Conservation (phyloP, 2,888 invertebrate species). For the Dione juno region DNA sequence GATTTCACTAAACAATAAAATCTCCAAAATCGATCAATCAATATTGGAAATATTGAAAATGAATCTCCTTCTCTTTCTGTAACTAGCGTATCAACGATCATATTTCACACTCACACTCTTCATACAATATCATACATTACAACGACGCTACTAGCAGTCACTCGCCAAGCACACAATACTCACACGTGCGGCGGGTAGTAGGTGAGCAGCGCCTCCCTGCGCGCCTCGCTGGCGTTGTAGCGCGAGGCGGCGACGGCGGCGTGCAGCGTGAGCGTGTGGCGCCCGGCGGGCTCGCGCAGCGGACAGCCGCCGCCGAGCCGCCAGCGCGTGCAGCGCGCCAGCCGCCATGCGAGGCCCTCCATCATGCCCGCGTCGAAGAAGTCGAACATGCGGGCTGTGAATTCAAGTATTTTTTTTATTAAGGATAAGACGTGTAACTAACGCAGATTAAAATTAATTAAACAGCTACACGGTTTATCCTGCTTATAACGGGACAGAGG, state of each 20-base stretch:
- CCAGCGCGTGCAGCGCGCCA: constrained; percentile 86
- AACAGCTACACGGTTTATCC: no score
- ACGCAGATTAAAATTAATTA: no score
- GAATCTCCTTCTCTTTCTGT: no score
- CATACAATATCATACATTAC: background rate
- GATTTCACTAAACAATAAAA: no score
- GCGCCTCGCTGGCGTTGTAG: constrained; percentile 77
- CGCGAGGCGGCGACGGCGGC: constrained; percentile 76
- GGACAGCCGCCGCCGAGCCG: constrained; percentile 80
- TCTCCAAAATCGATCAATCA: no score
- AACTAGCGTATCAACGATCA: background rate
- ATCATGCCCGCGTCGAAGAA: constrained; percentile 96
- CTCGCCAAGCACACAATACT: constrained; percentile 69
- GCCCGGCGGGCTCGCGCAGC: constrained; percentile 64
- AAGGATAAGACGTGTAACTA: no score
- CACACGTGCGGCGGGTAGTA: constrained; percentile 95
- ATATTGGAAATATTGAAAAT: no score
- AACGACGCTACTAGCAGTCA: background rate
- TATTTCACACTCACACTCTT: background rate
- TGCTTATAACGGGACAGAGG: no score
- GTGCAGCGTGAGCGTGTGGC: constrained; percentile 86
- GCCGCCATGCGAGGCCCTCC: constrained; percentile 94
- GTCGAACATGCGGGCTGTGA: constrained; percentile 96
- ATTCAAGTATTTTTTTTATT: background rate
- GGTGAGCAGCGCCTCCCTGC: constrained; percentile 88